Evolutionary conservation across 1,140 invertebrate genomes (phyloP).

Genomic region (Drosophila suzukii): DNA sequence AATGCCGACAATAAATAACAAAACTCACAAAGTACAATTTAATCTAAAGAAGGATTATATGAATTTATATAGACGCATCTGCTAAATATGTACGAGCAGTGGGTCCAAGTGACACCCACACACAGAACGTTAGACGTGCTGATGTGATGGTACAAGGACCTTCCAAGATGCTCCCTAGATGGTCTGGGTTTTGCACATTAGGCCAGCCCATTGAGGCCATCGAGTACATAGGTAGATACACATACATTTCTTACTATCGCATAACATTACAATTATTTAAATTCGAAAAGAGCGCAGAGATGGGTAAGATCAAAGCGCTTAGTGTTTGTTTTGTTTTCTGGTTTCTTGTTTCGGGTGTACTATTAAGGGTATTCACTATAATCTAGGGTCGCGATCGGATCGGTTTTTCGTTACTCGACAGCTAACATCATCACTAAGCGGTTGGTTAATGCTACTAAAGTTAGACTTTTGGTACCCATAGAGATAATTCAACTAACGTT

Average conservation of each 20-base stretch:
- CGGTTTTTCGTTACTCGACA: constrained; percentile 37
- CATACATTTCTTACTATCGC: constrained; percentile 50
- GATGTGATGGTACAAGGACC: constrained; percentile 12
- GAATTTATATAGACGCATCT: constrained; percentile 29
- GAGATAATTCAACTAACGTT: constrained; percentile 58
- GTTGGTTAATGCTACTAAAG: constrained; percentile 60
- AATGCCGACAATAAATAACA: constrained; percentile 82
- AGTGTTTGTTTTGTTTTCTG: constrained; percentile 49
- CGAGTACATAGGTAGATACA: constrained; percentile 39
- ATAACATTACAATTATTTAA: constrained; percentile 77
- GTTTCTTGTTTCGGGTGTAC: constrained; percentile 5
- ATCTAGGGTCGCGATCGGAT: constrained; percentile 26
- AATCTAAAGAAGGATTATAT: constrained; percentile 62
- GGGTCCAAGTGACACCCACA: constrained; percentile 24
- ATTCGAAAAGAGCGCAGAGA: constrained; percentile 78
- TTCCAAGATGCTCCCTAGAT: constrained; percentile 1
- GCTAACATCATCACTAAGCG: constrained; percentile 57
- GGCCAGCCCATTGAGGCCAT: constrained; percentile 34
- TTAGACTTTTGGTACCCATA: constrained; percentile 75
- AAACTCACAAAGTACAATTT: constrained; percentile 80
- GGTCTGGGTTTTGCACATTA: constrained; percentile 29
- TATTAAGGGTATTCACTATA: constrained; percentile 22
- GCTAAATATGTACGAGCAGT: constrained; percentile 25
- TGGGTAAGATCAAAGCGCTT: constrained; percentile 65
- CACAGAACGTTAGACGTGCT: constrained; percentile 65